A percentile compares a stretch with the other conserved stretches of the same genome.
These are phyloP conservation scores for Salvator merianae DNA, from an alignment of 2,113 vertebrate species.

Conservation along the genomic window DNA sequence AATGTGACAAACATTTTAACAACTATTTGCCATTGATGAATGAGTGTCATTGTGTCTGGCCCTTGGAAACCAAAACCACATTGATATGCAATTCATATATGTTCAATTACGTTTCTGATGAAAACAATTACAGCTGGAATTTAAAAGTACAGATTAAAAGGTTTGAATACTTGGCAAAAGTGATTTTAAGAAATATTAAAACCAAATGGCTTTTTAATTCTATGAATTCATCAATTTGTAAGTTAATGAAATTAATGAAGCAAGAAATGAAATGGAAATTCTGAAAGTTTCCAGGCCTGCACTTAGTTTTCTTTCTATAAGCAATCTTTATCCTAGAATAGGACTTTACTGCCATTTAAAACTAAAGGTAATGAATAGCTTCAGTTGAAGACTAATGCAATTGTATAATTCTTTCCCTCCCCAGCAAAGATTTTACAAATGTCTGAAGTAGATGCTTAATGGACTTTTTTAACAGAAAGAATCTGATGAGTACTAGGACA, in stretches of 20 bases:
- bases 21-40: conserved; percentile 43
- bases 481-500: too few relatives aligned
- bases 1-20: conserved; percentile 41
- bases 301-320: conserved; percentile 54
- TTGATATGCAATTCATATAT: conserved; percentile 57
- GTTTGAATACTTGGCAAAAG: conserved; percentile 65
- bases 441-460: conserved; percentile 25
- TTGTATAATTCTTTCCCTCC: conserved; percentile 36
- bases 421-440: conserved; percentile 12
- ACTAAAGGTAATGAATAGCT: conserved; percentile 55
- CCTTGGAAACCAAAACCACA: conserved; percentile 50
- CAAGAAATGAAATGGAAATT: conserved; percentile 79
- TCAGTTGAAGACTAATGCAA: conserved; percentile 48
- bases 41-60: conserved; percentile 40
- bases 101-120: conserved; percentile 62
- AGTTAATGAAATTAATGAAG: conserved; percentile 81
- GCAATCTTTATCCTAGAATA: conserved; percentile 45
- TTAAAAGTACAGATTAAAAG: conserved; percentile 70
- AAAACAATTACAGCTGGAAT: conserved; percentile 62
- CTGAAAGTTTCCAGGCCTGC: conserved; percentile 67
- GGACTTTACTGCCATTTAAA: conserved; percentile 54
- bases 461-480: not conserved
- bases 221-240: conserved; percentile 77
- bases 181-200: conserved; percentile 70
- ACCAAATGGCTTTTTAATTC: conserved; percentile 76